These are phyloP conservation scores for Meteorus sp. DNA, from an alignment of 1,140 invertebrate species.

Conservation along the genomic window DNA sequence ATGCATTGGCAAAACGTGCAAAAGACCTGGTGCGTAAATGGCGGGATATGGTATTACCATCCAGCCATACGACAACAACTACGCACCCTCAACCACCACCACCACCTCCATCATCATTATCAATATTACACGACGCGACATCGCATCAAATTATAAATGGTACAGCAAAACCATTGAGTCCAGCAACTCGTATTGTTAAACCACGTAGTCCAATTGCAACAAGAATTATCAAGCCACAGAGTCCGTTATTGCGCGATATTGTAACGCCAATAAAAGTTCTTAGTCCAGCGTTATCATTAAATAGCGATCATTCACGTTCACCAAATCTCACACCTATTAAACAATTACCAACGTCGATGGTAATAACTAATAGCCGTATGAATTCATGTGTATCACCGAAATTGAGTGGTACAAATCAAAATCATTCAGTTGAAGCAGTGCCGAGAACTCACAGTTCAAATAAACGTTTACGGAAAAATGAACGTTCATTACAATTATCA, in stretches of 20 bases:
- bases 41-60: constrained; percentile 78
- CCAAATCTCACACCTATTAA: constrained; percentile 48
- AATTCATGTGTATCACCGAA: constrained; percentile 40
- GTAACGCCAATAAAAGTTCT: constrained; percentile 48
- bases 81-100: constrained; percentile 46
- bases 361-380: constrained; percentile 44
- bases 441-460: constrained; percentile 66
- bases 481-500: constrained; percentile 27
- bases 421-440: constrained; percentile 57
- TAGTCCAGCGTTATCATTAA: constrained; percentile 49
- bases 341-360: constrained; percentile 36
- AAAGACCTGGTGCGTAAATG: constrained; percentile 90
- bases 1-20: constrained; percentile 81
- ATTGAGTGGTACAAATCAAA: constrained; percentile 41
- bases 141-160: constrained; percentile 45
- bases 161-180: constrained; percentile 50
- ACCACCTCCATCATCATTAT: background rate
- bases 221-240: constrained; percentile 44
- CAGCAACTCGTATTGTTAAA: constrained; percentile 46
- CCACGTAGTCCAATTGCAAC: constrained; percentile 46
- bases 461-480: constrained; percentile 65
- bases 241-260: constrained; percentile 51
- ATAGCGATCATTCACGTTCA: constrained; percentile 53
- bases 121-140: constrained; percentile 41
- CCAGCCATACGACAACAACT: constrained; percentile 51